Conservation (phyloP, 2,888 invertebrate genomes). For the Eristalis intricaria region DNA sequence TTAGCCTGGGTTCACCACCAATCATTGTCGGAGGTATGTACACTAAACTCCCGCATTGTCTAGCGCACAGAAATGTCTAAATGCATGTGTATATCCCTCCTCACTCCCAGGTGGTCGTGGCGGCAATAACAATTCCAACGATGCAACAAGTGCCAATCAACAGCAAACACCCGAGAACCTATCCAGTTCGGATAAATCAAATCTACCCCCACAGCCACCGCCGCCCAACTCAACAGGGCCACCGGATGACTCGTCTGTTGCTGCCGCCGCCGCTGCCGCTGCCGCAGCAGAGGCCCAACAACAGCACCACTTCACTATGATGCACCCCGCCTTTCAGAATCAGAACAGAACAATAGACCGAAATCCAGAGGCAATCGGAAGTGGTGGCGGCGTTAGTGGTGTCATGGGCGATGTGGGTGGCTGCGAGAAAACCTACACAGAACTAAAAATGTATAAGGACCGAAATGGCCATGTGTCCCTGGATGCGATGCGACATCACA, state of each 20-base stretch:
- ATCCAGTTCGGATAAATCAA: constrained; percentile 74
- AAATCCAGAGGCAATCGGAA: constrained; percentile 58
- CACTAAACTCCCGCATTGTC: background rate
- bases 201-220: constrained; percentile 70
- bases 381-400: constrained; percentile 40
- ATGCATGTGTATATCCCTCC: background rate
- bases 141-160: constrained; percentile 71
- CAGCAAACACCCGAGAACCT: constrained; percentile 78
- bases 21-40: constrained; percentile 82
- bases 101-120: constrained; percentile 69
- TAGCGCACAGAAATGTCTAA: background rate
- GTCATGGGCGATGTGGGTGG: constrained; percentile 65
- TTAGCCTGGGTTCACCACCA: constrained; percentile 86
- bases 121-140: constrained; percentile 65
- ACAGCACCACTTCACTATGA: constrained; percentile 78
- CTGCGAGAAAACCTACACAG: constrained; percentile 80
- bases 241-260: constrained; percentile 40
- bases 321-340: constrained; percentile 80
- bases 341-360: constrained; percentile 74
- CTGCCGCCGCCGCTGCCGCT: constrained; percentile 27
- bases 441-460: constrained; percentile 80
- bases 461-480: constrained; percentile 73
- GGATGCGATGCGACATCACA: constrained; percentile 70
- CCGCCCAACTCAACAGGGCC: constrained; percentile 64
- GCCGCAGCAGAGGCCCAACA: constrained; percentile 56